Conservation (phyloP, 2,888 invertebrate genomes). For the Synanthedon tipuliformis region DNA sequence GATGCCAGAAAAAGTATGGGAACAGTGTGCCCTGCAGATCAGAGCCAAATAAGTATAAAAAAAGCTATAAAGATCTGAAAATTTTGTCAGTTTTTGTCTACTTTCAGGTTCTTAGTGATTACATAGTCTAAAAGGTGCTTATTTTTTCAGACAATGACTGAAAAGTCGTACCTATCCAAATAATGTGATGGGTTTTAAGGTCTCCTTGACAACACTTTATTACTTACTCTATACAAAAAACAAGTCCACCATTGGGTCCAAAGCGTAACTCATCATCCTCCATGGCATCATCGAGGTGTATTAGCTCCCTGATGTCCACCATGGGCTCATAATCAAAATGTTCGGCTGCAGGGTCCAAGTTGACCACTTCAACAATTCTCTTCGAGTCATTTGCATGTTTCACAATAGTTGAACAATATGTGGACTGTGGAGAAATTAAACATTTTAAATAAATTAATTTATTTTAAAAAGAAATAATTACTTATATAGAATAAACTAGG, state of each 20-base stretch:
- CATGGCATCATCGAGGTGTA: conserved; percentile 96
- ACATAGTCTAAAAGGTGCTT: no score
- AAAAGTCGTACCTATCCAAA: no score
- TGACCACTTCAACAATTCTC: conserved; percentile 87
- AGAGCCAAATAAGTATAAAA: no score
- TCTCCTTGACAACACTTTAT: not conserved
- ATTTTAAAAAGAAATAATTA: conserved; percentile 1
- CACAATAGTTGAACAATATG: conserved; percentile 90
- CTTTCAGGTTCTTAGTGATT: no score
- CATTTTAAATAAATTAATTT: not conserved
- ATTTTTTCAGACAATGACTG: no score
- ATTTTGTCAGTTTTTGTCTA: no score
- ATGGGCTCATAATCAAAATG: conserved; percentile 91
- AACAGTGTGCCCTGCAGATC: no score
- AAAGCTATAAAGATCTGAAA: no score
- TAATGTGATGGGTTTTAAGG: no score
- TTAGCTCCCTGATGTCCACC: conserved; percentile 88
- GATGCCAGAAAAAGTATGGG: no score
- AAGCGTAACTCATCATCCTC: conserved; percentile 93
- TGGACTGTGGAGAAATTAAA: conserved; percentile 73
- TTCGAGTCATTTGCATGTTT: conserved; percentile 83
- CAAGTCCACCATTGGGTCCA: conserved; percentile 97
- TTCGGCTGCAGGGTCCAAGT: conserved; percentile 98
- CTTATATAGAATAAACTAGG: no score
- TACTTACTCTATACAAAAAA: conserved; percentile 92